Conservation (phyloP, 2,888 invertebrate genomes). For the Monoplex corrugatus region DNA sequence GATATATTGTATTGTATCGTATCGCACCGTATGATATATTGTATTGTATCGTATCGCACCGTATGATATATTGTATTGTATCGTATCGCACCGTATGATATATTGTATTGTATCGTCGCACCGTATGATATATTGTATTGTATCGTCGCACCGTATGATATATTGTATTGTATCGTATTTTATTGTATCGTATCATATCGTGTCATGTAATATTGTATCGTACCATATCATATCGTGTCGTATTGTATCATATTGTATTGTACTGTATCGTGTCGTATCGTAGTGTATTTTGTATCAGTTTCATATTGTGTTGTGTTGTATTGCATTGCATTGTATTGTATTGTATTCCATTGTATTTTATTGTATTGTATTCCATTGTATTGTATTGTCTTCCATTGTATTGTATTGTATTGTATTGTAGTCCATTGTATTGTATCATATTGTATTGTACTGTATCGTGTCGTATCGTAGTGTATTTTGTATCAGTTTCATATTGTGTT, state of each 20-base stretch:
- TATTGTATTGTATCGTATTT: no score
- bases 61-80: not conserved
- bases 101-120: no score
- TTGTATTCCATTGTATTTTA: no score
- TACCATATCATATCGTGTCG: not conserved
- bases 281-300: not conserved
- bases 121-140: no score
- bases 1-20: no score
- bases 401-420: conserved; percentile 1
- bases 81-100: not conserved
- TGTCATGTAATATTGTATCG: no score
- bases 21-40: no score
- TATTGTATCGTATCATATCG: not conserved
- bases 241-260: conserved; percentile 10
- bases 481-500: not conserved
- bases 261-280: not conserved
- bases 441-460: not conserved
- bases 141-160: no score
- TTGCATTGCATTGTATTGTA: not conserved
- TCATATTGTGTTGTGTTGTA: conserved; percentile 10
- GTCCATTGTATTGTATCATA: conserved; percentile 7
- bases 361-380: no score
- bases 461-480: not conserved
- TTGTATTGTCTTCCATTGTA: no score
- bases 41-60: not conserved